These are phyloP conservation scores for Jaculus jaculus DNA, from an alignment of 2,113 vertebrate species.

Conservation along the genomic window DNA sequence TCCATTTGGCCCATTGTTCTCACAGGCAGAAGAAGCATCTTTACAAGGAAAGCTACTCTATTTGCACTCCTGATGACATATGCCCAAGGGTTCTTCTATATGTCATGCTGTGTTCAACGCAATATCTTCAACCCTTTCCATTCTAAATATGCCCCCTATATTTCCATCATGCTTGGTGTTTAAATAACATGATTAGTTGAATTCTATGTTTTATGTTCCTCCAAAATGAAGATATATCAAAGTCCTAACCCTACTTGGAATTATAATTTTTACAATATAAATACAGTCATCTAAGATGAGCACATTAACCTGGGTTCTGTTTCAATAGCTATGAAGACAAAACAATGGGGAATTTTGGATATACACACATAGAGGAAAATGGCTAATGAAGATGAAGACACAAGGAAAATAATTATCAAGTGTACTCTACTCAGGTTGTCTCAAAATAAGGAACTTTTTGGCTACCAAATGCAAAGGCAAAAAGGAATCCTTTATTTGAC, in stretches of 20 bases:
- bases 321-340: too few relatives aligned
- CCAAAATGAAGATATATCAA: background rate
- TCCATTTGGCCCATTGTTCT: background rate
- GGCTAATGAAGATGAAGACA: background rate
- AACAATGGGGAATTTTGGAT: background rate
- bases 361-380: background rate
- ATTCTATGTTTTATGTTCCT: background rate
- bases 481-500: background rate
- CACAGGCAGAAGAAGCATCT: too few relatives aligned
- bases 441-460: rapidly evolving
- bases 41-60: background rate
- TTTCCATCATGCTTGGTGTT: background rate
- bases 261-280: background rate
- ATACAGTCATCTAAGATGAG: background rate
- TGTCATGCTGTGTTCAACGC: background rate
- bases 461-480: background rate
- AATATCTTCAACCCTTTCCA: background rate
- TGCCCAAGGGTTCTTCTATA: background rate
- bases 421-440: rapidly evolving
- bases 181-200: background rate
- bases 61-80: background rate
- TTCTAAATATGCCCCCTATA: background rate
- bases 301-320: background rate
- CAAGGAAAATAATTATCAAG: background rate
- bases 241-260: background rate